These are phyloP conservation scores for Hippocampus kuda DNA, from an alignment of 2,797 vertebrate species.

Conservation along the genomic window DNA sequence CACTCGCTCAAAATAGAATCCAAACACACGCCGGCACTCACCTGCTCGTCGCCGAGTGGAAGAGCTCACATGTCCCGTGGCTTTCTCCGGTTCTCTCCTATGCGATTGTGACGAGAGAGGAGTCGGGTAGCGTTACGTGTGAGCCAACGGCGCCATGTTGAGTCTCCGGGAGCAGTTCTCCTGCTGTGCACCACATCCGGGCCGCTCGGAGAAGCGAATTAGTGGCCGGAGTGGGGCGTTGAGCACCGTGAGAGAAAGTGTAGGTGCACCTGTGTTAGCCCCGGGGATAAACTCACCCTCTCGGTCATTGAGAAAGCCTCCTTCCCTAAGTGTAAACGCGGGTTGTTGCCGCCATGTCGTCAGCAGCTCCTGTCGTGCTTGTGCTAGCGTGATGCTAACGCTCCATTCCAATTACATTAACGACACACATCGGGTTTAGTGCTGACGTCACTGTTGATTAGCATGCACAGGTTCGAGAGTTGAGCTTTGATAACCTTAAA, in stretches of 20 bases:
- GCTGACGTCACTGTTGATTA: constrained; percentile 1
- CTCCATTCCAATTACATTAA: constrained; percentile 5
- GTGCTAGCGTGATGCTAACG: constrained; percentile 1
- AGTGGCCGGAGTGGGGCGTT: constrained; percentile 40
- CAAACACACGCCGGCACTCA: constrained; percentile 31
- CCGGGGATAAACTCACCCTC: not conserved
- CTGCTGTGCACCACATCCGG: constrained; percentile 72
- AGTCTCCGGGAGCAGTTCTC: constrained; percentile 49
- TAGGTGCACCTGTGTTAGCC: constrained; percentile 57
- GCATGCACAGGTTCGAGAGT: not conserved
- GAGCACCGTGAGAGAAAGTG: constrained; percentile 32
- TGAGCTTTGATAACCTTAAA: not conserved
- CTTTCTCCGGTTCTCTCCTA: constrained; percentile 30
- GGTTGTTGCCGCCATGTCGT: not conserved
- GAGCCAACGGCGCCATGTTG: constrained; percentile 74
- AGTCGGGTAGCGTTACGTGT: constrained; percentile 59
- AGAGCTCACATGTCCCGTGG: constrained; percentile 66
- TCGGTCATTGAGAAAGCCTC: no score
- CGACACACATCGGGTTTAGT: not conserved
- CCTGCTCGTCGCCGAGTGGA: constrained; percentile 53
- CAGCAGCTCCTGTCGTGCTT: not conserved
- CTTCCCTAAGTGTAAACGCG: no score
- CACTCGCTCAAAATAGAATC: not conserved
- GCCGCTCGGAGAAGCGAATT: constrained; percentile 57
- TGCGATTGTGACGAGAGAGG: constrained; percentile 29